Evolutionary conservation across 1,140 invertebrate genomes (phyloP), one percentile per base, ranked within the genome.

Genomic region (Cheumatopsyche charites): DNA sequence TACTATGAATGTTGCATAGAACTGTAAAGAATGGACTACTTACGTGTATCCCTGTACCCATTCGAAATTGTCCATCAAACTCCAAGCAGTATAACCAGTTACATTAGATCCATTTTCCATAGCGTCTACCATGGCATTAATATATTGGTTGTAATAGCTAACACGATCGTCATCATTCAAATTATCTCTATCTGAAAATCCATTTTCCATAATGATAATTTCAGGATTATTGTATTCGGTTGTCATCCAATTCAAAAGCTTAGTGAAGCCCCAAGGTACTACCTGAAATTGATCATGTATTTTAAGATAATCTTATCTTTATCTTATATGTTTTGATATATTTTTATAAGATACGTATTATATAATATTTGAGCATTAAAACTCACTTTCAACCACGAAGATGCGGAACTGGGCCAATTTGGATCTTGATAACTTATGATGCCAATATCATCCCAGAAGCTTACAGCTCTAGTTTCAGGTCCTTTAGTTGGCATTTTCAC

Each of bases 61-160:
- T 79, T 92, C 90, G 76, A 90, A 91, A 75, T 89, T 91, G 74
- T 93, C 91, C 82, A 92, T 86, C 21, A 92, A 77, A 62, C 88
- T 89, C 90, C 90, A 92, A 19, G 84, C 85, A 25, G 87, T 87
- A 73, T 92, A 93, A 0, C 85, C 89, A 25, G 81, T 84, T 0
- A 95, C 81, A 76, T 92, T 88, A 42, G 86, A 88, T 0, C 87
- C 87, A 75, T 92, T 88, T 36, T 86, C 80, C 17, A 92, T 85
- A 1, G 91, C 90, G 78, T 88, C 86, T 9, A 91, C 78, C 70
- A 92, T 79, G 45, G 88, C 86, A 72, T 86, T 86, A 23, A 94
- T 82, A 77, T 93, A 90, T 68, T 76, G 4, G 49, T 67, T 47
- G 1, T 82, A 81, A 71, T 84, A 87, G 49, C 80, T 79, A 9